Conservation (phyloP, 2,888 invertebrate genomes). For the Epiblema foenella region DNA sequence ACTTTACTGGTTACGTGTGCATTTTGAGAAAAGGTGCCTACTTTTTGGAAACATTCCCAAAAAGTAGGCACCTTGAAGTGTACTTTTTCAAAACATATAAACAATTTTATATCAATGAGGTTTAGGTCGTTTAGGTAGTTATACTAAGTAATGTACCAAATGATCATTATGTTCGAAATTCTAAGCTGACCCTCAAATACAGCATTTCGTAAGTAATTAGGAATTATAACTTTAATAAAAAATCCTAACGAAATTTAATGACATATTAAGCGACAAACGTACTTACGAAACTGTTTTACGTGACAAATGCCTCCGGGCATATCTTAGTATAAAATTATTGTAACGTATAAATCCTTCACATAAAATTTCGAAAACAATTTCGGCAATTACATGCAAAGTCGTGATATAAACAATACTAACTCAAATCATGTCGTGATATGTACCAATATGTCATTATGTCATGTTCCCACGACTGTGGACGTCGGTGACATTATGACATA, state of each 20-base stretch:
- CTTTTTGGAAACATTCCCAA: too few relatives aligned
- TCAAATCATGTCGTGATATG: slow-evolving; percentile 26
- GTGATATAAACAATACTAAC: slow-evolving; percentile 23
- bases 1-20: too few relatives aligned
- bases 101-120: too few relatives aligned
- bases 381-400: slow-evolving; percentile 1
- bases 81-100: too few relatives aligned
- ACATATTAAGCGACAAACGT: background rate
- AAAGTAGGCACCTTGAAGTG: too few relatives aligned
- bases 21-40: too few relatives aligned
- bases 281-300: background rate
- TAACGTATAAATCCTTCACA: background rate
- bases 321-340: background rate
- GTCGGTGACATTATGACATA: slow-evolving; percentile 19
- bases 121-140: too few relatives aligned
- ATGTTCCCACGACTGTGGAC: slow-evolving; percentile 27
- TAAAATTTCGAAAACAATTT: slow-evolving; percentile 25
- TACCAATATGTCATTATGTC: slow-evolving; percentile 35
- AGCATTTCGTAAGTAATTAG: too few relatives aligned
- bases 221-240: too few relatives aligned
- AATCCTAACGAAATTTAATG: background rate
- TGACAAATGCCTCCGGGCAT: background rate
- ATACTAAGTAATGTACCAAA: too few relatives aligned
- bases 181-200: too few relatives aligned
- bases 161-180: too few relatives aligned